These are phyloP conservation scores for Psylliodes chrysocephalus DNA, from an alignment of 2,888 invertebrate species.

Conservation along the genomic window DNA sequence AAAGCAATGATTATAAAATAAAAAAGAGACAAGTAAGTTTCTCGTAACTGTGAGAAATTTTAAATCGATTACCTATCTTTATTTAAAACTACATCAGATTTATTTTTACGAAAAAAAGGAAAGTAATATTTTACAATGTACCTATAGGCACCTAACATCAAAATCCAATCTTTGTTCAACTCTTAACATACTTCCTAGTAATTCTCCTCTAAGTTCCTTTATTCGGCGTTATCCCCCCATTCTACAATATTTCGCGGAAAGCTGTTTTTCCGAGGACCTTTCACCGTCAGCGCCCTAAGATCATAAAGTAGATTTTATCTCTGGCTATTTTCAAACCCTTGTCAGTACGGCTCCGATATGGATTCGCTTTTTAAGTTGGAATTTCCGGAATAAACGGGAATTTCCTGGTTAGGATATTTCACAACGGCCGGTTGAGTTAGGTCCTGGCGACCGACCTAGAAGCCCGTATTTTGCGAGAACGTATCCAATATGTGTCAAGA, in stretches of 20 bases:
- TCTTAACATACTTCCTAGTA: constrained; percentile 19
- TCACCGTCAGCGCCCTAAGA: constrained; percentile 36
- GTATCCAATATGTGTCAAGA: not conserved
- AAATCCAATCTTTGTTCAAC: constrained; percentile 26
- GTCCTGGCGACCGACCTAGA: not conserved
- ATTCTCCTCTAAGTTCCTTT: constrained; percentile 12
- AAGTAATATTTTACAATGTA: constrained; percentile 10
- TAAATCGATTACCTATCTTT: too few relatives aligned
- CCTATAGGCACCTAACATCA: constrained; percentile 10
- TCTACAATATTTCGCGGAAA: constrained; percentile 13
- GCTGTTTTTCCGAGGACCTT: constrained; percentile 30
- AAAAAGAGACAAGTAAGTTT: too few relatives aligned
- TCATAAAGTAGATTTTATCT: constrained; percentile 52
- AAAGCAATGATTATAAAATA: too few relatives aligned
- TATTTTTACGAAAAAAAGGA: constrained; percentile 2
- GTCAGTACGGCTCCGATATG: constrained; percentile 44
- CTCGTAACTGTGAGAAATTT: too few relatives aligned
- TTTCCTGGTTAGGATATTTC: constrained; percentile 8
- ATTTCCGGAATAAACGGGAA: constrained; percentile 33
- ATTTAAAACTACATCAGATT: too few relatives aligned
- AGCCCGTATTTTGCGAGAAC: not conserved
- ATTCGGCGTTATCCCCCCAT: constrained; percentile 19
- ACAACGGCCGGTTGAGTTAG: not conserved
- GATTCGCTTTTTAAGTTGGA: constrained; percentile 44
- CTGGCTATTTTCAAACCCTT: constrained; percentile 47